A percentile compares a stretch with the other conserved stretches of the same genome.
Conservation (phyloP, 2,797 vertebrate species). For the Mareca strepera region DNA sequence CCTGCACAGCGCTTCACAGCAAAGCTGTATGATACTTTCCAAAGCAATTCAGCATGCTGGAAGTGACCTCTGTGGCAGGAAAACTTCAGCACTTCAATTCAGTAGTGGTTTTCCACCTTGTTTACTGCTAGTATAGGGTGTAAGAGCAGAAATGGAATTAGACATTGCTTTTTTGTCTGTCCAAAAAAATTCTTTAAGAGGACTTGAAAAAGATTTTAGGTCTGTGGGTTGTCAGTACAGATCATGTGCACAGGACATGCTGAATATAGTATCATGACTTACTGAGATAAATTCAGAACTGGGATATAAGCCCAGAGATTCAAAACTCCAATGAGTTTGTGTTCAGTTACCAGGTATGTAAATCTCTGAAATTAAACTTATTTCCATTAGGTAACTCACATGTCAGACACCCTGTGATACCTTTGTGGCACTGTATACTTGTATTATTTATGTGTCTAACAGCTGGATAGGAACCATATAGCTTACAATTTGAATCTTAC, state of each 20-base stretch:
- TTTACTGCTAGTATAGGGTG: neutral
- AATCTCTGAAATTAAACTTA: neutral
- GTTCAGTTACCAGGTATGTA: neutral
- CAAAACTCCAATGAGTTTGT: neutral
- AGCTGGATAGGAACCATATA: constrained; percentile 36
- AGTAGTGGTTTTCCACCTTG: neutral
- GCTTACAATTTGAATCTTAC: neutral
- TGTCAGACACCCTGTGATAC: neutral
- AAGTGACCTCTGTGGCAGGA: neutral
- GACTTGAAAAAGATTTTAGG: neutral
- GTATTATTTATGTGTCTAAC: constrained; percentile 49
- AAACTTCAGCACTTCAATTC: neutral
- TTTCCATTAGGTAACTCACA: neutral
- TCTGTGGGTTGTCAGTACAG: constrained; percentile 1
- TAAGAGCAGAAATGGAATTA: neutral
- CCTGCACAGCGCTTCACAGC: constrained; percentile 61
- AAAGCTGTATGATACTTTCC: constrained; percentile 11
- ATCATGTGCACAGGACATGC: constrained; percentile 24
- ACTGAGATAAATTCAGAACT: constrained; percentile 41
- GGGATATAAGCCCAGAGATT: constrained; percentile 20
- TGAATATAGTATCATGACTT: constrained; percentile 48
- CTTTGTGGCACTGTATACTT: neutral
- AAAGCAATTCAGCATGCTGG: neutral
- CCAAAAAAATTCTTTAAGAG: neutral
- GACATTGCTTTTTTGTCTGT: neutral